Conservation (phyloP, 2,797 vertebrate genomes). For the Argya squamiceps region DNA sequence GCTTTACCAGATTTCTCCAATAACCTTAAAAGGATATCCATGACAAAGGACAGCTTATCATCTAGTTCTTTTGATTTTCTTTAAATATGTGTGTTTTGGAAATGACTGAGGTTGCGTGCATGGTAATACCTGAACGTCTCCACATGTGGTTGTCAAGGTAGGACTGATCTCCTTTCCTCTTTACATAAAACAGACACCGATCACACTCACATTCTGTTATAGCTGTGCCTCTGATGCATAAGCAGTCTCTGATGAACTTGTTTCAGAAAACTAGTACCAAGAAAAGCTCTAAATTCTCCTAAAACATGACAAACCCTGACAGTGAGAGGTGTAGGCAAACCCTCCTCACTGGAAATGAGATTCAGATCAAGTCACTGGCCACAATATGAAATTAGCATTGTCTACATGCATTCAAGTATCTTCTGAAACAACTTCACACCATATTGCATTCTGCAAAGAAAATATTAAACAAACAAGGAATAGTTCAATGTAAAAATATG, state of each 20-base stretch:
- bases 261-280: not conserved
- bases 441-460: not conserved
- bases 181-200: not conserved
- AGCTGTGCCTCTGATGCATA: not conserved
- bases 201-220: not conserved
- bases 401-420: not conserved
- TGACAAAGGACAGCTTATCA: not conserved
- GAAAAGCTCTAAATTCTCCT: not conserved
- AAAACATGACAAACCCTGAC: not conserved
- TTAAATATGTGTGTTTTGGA: constrained; percentile 12
- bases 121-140: constrained; percentile 4
- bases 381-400: not conserved
- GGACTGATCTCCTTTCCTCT: not conserved
- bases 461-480: constrained; percentile 8
- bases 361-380: not conserved
- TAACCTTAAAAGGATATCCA: not conserved
- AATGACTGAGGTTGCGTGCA: not conserved
- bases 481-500: not conserved
- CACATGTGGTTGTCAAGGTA: constrained; percentile 8
- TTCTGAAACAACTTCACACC: not conserved
- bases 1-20: not conserved
- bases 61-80: not conserved
- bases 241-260: not conserved
- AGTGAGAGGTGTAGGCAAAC: not conserved
- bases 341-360: not conserved